A percentile compares a stretch with the other conserved stretches of the same genome.
phyloP scores from a whole-genome alignment of 2,113 vertebrate species.

The Protobothrops flavoviridis region DNA sequence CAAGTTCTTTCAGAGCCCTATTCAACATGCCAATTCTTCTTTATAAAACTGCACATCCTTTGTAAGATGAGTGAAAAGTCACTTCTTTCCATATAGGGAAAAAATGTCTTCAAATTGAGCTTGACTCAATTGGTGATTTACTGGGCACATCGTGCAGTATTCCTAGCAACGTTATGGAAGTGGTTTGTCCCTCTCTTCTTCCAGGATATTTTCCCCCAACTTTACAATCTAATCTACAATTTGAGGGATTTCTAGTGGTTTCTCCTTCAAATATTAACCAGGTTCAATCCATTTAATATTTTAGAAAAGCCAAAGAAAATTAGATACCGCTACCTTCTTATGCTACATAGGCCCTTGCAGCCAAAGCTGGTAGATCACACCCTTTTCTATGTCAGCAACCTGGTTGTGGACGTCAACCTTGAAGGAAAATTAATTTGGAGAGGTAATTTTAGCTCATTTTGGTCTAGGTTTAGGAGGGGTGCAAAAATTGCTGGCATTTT shows the following conservation, averaged over 20 bases:
- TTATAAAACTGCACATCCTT: background rate
- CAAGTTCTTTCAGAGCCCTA: background rate
- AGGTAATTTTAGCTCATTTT: background rate
- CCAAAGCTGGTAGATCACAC: background rate
- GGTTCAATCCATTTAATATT: background rate
- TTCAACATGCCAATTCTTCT: background rate
- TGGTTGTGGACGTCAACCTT: background rate
- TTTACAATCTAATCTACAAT: background rate
- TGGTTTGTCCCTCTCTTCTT: background rate
- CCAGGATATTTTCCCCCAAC: background rate
- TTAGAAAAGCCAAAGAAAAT: background rate
- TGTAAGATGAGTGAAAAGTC: background rate
- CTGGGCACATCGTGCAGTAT: background rate
- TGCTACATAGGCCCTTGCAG: background rate
- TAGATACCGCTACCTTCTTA: background rate
- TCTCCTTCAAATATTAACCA: background rate
- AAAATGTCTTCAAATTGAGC: background rate
- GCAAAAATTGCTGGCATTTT: background rate
- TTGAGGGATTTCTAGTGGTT: background rate
- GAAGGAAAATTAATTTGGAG: background rate
- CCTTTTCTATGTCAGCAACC: background rate
- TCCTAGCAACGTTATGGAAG: background rate
- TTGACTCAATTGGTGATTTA: background rate
- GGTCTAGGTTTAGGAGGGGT: background rate
- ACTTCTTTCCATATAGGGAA: background rate